Evolutionary conservation across 2,113 vertebrate species (phyloP).

Genomic region (Condylura cristata): DNA sequence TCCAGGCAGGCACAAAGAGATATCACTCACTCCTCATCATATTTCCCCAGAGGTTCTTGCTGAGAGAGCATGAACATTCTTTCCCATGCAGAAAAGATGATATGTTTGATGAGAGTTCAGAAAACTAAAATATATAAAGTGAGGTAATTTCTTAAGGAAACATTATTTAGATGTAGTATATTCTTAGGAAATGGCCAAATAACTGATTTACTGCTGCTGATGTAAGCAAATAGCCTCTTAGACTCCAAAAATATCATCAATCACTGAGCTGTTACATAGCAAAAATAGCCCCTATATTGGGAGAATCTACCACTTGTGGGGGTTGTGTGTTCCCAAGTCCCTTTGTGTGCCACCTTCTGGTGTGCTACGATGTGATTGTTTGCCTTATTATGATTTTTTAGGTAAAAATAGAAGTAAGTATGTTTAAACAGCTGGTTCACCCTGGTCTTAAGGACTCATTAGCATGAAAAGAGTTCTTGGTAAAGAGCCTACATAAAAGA

Average conservation of each 20-base stretch:
- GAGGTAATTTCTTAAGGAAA: background rate
- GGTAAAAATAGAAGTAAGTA: constrained; percentile 18
- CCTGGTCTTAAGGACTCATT: background rate
- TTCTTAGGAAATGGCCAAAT: background rate
- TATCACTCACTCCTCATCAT: background rate
- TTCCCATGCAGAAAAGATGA: background rate
- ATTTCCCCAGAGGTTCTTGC: background rate
- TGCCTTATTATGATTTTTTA: background rate
- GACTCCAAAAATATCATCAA: background rate
- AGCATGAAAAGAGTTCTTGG: background rate
- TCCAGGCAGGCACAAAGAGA: background rate
- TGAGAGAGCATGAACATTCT: background rate
- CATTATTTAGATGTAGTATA: background rate
- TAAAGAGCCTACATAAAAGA: background rate
- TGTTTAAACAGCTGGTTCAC: background rate
- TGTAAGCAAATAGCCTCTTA: background rate
- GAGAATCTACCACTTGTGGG: too few species aligned
- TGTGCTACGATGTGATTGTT: background rate
- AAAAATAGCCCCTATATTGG: background rate
- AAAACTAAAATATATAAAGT: background rate
- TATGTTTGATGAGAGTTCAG: background rate
- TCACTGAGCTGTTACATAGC: background rate
- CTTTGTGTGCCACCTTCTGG: background rate
- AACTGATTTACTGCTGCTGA: background rate
- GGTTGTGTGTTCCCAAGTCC: background rate